Evolutionary conservation across 37 sponge, comb jelly and placozoan species (phyloP), one percentile per base, ranked within the genome.

Genomic region (Aphrocallistes beatrix): DNA sequence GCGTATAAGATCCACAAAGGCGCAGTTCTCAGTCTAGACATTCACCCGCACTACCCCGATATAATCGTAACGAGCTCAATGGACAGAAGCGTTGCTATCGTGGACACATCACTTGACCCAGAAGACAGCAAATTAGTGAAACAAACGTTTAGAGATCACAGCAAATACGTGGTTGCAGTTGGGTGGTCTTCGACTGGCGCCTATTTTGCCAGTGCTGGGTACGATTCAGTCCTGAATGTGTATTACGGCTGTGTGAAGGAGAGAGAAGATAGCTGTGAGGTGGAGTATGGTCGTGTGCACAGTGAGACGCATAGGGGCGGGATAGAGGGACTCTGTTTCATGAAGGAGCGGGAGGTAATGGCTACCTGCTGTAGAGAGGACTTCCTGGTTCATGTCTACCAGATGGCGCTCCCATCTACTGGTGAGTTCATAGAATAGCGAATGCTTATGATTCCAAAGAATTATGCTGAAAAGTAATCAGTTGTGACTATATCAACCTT

Each of bases 1-100:
- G 83, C 51, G 0, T 83, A 83, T 81, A 38, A 21, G 10, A 30
- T 84, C 0, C 81, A 87, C 83, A 92, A 84, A 23, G 88, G 87
- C n/a, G 87, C 87, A 21, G 38, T 92, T 0, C 39, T 92, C 25
- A 39, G 83, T 25, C 37, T 90, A 36, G 90, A 92, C 45, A 48
- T 86, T 32, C 92, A 92, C 75, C 90, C 90, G 34, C n/a, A 30
- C 75, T 30, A 60, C 34, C 75, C 75, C 25, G 75, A 60, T 30
- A 60, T 60, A 60, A 60, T 60, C n/a, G 75, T 60, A 30, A 25
- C 75, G 75, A 60, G 75, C 34, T 60, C 75, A 3, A 60, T 60
- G 75, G 75, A 60, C 34, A 3, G 75, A 60, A 60, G 75, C n/a
- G 75, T 60, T 30, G 75, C 75, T 3, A 60, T 60, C n/a, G 25